A percentile compares a stretch with the other conserved stretches of the same genome.
Conservation (phyloP, 2,797 vertebrate genomes). For the Carcharodon carcharias region DNA sequence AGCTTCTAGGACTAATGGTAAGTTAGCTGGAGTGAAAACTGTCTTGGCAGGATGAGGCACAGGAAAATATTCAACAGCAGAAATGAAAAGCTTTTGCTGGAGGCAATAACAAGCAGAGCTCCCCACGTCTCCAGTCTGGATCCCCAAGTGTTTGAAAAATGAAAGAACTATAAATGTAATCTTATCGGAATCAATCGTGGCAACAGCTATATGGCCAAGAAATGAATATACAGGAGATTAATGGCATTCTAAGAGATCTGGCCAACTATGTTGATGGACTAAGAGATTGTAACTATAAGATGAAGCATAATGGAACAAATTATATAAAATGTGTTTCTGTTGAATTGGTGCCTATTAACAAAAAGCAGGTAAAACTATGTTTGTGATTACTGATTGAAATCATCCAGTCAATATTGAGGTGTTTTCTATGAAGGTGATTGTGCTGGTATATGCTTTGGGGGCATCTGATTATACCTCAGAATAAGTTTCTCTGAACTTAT, state of each 20-base stretch:
- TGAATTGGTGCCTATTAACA: not conserved
- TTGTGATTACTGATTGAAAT: not conserved
- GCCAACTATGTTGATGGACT: not conserved
- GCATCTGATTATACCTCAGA: not conserved
- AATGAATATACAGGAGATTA: not conserved
- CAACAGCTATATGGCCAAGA: not conserved
- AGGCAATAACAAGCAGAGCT: not conserved
- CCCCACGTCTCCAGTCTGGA: not conserved
- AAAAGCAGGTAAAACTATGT: not conserved
- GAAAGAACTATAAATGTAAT: not conserved
- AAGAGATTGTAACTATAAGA: not conserved
- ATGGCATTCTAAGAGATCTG: not conserved
- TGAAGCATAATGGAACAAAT: not conserved
- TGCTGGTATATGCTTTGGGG: not conserved
- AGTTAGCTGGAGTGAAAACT: not conserved
- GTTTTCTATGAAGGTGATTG: not conserved
- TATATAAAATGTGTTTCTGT: not conserved
- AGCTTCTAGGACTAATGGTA: not conserved
- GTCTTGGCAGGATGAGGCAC: not conserved
- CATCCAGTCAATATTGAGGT: not conserved
- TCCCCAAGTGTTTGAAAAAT: not conserved
- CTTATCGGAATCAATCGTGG: not conserved
- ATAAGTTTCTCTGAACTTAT: not conserved
- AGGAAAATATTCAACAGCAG: not conserved
- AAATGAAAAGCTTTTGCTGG: not conserved